These are phyloP conservation scores for Malurus elegans DNA, from an alignment of 2,113 vertebrate genomes.

Conservation along the genomic window DNA sequence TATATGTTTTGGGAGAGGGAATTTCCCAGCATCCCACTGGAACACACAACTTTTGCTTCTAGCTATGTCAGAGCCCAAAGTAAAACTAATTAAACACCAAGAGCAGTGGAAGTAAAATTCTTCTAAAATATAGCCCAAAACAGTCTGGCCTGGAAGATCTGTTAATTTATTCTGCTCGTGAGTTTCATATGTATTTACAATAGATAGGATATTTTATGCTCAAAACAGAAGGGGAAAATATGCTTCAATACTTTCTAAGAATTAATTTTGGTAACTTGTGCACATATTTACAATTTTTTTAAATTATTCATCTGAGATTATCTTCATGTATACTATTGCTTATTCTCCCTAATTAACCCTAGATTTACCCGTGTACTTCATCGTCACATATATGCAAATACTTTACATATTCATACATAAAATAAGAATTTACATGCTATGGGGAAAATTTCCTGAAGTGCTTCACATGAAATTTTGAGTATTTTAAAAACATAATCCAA, in stretches of 20 bases:
- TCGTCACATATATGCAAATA: neutral
- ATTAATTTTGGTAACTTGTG: neutral
- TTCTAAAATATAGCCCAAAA: neutral
- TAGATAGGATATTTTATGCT: neutral
- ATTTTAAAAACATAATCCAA: neutral
- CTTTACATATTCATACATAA: neutral
- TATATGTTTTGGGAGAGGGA: slow-evolving; percentile 34
- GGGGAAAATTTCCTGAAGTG: neutral
- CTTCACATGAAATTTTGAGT: neutral
- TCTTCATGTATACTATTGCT: neutral
- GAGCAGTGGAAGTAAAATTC: neutral
- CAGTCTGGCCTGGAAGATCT: neutral
- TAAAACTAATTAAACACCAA: slow-evolving; percentile 20
- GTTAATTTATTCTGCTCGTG: neutral
- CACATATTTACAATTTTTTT: neutral
- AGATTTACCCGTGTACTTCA: neutral
- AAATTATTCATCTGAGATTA: neutral
- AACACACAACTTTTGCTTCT: slow-evolving; percentile 27
- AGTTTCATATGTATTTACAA: neutral
- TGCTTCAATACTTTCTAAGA: neutral
- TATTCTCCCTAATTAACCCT: neutral
- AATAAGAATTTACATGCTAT: neutral
- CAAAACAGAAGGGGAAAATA: neutral
- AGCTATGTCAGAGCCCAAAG: slow-evolving; percentile 21
- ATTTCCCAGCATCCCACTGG: slow-evolving; percentile 20